Evolutionary conservation across 1,140 invertebrate genomes (phyloP), one percentile per base, ranked within the genome.

Genomic region (Drosophila grimshawi): DNA sequence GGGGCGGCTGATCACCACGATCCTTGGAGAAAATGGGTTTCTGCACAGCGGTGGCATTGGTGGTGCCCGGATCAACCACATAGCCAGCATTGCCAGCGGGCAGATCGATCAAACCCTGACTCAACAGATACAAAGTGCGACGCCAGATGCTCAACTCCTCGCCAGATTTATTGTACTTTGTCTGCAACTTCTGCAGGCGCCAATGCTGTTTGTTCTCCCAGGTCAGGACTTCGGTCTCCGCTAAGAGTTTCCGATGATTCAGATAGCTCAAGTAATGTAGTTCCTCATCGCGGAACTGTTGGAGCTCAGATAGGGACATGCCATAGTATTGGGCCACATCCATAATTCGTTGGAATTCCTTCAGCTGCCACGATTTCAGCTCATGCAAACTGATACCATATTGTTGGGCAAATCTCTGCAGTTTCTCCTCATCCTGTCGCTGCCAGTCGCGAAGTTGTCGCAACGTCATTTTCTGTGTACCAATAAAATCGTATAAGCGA

Each of bases 1-100:
- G 76, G 0, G 91, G 91, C 0, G 91, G 91, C 57, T 92, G 91
- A 64, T 92, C 91, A 0, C 91, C 91, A 11, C 91, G 89, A 61
- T 92, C 91, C 60, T 86, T 92, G 3, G 86, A 91, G 56, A 91
- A 90, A 4, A 77, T 67, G 2, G 69, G 57, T 30, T 68, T 81
- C 29, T 79, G 77, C 5, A 74, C 73, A 3, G 53, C 81, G 0
- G 91, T 89, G 8, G 76, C 67, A 63, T 91, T 90, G 32, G 90
- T 90, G 19, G 74, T 79, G n/a, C 82, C 80, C 0, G 30, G 11
- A 62, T 81, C 78, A 4, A 86, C 53, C 1, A 85, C 48, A 5
- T 66, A 69, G 5, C 91, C 89, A 7, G 77, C 86, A 37, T 75
- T 53, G 35, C 45, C 62, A 3, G 56, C 6, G 2, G 85, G 72